Evolutionary conservation across 1,140 invertebrate species (phyloP), one percentile per base, ranked within the genome.

Genomic region (Octopus sinensis): DNA sequence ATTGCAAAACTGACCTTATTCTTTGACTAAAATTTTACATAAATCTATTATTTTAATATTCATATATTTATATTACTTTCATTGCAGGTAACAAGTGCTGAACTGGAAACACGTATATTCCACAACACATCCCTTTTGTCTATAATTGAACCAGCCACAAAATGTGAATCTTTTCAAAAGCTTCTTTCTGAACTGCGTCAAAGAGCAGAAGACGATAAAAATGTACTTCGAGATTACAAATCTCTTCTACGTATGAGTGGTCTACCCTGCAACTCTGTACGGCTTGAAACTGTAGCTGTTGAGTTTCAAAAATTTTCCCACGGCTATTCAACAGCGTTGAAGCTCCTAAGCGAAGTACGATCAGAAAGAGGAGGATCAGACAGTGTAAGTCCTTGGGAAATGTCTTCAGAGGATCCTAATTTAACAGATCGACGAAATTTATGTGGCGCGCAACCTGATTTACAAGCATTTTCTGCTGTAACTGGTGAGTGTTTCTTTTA

Each of bases 231-330:
- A 17, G 30, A 7, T n/a, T 73, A 73, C 13, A 73, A 73, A 17
- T 17, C 9, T 73, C 68, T 73, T 6, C 17, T n/a, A 6, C 17
- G 30, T 6, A 73, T 73, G 13, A 73, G 4, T 13, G 5, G 68
- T 7, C 5, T 5, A 7, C 7, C 7, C 6, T 17, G 17, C 6
- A 23, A 77, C 6, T 6, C 23, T 30, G 7, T 51, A 7, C 23
- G 30, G 30, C 23, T 43, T 5, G 43, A 52, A 53, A 51, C 76
- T 43, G 76, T 77, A 43, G 7, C 76, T 9, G 76, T 77, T 9
- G 52, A n/a, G 5, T 17, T 77, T 6, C 76, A 77, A 5, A 77
- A 77, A 43, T 77, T 77, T 77, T 77, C 52, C 12, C 76, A 77
- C 4, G 76, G 76, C 7, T 77, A 43, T 53, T 5, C 13, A 9